Conservation (phyloP, 2,797 vertebrate species). For the Sebastes steindachneri region DNA sequence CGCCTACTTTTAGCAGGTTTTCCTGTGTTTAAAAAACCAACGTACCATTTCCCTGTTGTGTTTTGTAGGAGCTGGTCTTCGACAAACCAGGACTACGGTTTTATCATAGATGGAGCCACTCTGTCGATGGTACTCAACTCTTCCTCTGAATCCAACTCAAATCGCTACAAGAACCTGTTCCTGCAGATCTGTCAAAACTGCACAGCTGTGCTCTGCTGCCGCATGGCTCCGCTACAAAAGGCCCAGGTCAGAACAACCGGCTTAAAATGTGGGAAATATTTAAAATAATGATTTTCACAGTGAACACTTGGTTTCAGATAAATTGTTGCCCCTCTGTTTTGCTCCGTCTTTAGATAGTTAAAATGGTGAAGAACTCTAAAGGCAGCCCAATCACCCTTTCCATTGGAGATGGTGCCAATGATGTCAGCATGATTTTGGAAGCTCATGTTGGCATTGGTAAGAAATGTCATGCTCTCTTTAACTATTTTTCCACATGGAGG, state of each 20-base stretch:
- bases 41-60: neutral
- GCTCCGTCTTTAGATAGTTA: conserved; percentile 88
- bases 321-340: neutral
- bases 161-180: conserved; percentile 91
- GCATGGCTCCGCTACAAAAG: conserved; percentile 98
- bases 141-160: conserved; percentile 85
- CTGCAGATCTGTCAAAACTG: conserved; percentile 96
- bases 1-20: no score
- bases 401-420: conserved; percentile 96
- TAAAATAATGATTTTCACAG: neutral
- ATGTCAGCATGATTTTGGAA: conserved; percentile 99
- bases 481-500: neutral
- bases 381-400: conserved; percentile 94
- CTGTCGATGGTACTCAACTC: conserved; percentile 92
- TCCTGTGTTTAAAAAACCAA: no score
- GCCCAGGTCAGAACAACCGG: conserved; percentile 85
- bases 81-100: conserved; percentile 89
- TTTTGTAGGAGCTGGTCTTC: conserved; percentile 88
- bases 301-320: neutral
- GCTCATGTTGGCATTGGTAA: conserved; percentile 98
- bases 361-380: conserved; percentile 97
- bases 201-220: conserved; percentile 94
- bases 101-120: conserved; percentile 94
- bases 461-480: conserved; percentile 30
- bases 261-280: neutral